Evolutionary conservation across 2,888 invertebrate genomes (phyloP).

Genomic region (Holacanthella duospinosa): DNA sequence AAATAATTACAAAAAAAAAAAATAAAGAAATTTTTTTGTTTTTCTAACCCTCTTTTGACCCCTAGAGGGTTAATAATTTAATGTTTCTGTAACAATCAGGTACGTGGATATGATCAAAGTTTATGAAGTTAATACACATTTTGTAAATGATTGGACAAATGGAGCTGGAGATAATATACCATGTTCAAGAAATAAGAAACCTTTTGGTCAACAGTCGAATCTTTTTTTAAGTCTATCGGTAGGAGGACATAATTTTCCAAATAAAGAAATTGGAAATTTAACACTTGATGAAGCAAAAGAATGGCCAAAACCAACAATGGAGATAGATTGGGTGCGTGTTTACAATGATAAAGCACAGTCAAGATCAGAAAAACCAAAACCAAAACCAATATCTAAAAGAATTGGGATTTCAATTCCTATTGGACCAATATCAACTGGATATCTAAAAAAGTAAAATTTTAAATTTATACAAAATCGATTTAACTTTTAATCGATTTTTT

Average conservation of each 20-base stretch:
- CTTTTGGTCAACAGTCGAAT: conserved; percentile 26
- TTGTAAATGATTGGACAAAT: conserved; percentile 29
- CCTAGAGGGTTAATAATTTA: neutral
- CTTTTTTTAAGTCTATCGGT: conserved; percentile 26
- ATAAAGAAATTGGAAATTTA: conserved; percentile 16
- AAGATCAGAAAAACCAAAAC: neutral
- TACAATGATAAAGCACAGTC: conserved; percentile 9
- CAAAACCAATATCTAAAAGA: neutral
- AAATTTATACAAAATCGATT: too few relatives aligned
- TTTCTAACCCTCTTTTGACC: too few relatives aligned
- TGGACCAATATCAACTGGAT: neutral
- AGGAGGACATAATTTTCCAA: conserved; percentile 25
- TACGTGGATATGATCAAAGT: conserved; percentile 26
- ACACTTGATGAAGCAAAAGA: conserved; percentile 18
- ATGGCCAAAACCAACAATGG: conserved; percentile 32
- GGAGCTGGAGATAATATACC: conserved; percentile 24
- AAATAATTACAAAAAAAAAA: too few relatives aligned
- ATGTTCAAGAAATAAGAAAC: conserved; percentile 20
- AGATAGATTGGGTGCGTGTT: conserved; percentile 32
- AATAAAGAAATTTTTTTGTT: too few relatives aligned
- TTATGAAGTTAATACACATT: conserved; percentile 25
- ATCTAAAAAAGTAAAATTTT: neutral
- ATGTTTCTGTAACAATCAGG: neutral
- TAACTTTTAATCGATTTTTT: too few relatives aligned
- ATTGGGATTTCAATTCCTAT: neutral